Evolutionary conservation across 2,113 vertebrate species (phyloP).

Genomic region (Pterocles orientalis): DNA sequence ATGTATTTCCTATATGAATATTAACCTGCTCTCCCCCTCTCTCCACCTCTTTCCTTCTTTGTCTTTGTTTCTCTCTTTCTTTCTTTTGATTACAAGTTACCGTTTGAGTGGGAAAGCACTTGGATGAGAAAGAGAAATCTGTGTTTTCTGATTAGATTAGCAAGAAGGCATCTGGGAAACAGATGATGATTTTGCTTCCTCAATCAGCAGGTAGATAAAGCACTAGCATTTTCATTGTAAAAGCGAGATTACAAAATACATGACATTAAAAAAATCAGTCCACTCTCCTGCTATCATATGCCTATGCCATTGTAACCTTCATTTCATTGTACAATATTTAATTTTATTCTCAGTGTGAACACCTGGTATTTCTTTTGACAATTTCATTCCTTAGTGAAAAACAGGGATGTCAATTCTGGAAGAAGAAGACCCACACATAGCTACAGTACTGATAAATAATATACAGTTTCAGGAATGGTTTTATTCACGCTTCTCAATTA

Average conservation of each 20-base stretch:
- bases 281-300: neutral
- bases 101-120: neutral
- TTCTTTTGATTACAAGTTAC: neutral
- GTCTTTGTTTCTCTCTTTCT: neutral
- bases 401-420: neutral
- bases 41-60: neutral
- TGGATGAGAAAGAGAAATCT: neutral
- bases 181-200: neutral
- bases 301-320: neutral
- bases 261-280: neutral
- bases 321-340: neutral
- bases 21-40: no score
- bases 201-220: neutral
- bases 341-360: neutral
- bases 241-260: neutral
- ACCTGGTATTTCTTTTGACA: neutral
- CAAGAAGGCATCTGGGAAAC: neutral
- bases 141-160: neutral
- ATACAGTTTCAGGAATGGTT: neutral
- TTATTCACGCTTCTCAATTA: neutral
- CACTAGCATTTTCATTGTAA: neutral
- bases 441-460: neutral
- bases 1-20: neutral
- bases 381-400: neutral
- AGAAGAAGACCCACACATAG: neutral